Conservation (phyloP, 2,888 invertebrate species). For the Dolichomitus sp. region DNA sequence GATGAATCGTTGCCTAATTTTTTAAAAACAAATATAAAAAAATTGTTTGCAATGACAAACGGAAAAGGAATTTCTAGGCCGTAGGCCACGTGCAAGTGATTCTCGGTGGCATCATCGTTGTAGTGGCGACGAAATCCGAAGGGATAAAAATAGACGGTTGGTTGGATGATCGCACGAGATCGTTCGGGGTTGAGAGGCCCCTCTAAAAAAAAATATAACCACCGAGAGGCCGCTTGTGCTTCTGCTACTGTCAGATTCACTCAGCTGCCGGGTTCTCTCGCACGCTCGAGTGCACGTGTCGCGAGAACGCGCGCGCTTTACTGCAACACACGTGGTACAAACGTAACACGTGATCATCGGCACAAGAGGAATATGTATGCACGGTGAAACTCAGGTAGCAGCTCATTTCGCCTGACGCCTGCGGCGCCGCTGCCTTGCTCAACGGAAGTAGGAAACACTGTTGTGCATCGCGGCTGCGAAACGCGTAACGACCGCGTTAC, state of each 20-base stretch:
- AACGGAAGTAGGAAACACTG: conserved; percentile 52
- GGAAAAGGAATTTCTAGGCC: background rate
- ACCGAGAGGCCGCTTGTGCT: background rate
- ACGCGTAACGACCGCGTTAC: conserved; percentile 44
- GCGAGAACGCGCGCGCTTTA: conserved; percentile 18
- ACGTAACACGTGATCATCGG: conserved; percentile 40
- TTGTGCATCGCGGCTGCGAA: conserved; percentile 11
- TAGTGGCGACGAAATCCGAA: background rate
- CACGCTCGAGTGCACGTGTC: conserved; percentile 39
- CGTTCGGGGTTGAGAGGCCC: conserved; percentile 2
- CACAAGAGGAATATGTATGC: conserved; percentile 19
- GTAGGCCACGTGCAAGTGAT: conserved; percentile 17
- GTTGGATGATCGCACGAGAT: conserved; percentile 29
- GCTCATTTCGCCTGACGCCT: conserved; percentile 32
- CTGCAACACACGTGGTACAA: conserved; percentile 37
- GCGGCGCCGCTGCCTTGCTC: conserved; percentile 24
- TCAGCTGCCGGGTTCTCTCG: conserved; percentile 10
- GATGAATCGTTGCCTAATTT: background rate
- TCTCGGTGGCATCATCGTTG: conserved; percentile 29
- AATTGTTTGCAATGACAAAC: background rate
- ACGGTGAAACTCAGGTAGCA: conserved; percentile 27
- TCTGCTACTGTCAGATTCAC: conserved; percentile 8
- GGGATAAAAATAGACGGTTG: conserved; percentile 38
- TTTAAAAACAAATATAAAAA: background rate
- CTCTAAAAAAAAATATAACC: background rate